Conservation (phyloP, 2,113 vertebrate genomes). For the Mugil cephalus region DNA sequence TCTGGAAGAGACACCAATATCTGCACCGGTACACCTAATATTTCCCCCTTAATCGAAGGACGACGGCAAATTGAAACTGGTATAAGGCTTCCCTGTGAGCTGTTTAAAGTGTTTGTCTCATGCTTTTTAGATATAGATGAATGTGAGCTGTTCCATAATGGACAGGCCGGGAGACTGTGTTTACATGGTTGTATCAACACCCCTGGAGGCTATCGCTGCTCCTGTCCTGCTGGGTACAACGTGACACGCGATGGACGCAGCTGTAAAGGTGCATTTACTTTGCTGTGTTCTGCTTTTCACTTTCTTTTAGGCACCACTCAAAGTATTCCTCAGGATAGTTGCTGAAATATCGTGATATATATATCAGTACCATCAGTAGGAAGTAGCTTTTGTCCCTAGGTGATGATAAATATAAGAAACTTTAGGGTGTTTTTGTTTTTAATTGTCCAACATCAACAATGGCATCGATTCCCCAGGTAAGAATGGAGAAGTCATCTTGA, state of each 20-base stretch:
- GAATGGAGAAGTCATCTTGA: background rate
- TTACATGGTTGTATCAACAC: slow-evolving; percentile 89
- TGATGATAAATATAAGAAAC: background rate
- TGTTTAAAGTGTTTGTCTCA: slow-evolving; percentile 30
- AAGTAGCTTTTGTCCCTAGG: background rate
- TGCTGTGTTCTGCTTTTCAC: background rate
- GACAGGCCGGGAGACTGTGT: slow-evolving; percentile 85
- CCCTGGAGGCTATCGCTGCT: slow-evolving; percentile 88
- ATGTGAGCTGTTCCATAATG: slow-evolving; percentile 89
- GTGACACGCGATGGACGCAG: slow-evolving; percentile 80
- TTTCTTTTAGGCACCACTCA: background rate
- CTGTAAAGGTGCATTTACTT: slow-evolving; percentile 84
- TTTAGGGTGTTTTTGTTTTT: background rate
- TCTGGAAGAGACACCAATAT: slow-evolving; percentile 77
- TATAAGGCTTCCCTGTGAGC: background rate
- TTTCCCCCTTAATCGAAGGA: background rate
- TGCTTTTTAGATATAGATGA: slow-evolving; percentile 89
- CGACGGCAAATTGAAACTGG: background rate
- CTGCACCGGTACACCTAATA: slow-evolving; percentile 85
- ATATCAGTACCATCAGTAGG: background rate
- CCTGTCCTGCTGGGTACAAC: slow-evolving; percentile 88
- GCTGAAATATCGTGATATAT: background rate
- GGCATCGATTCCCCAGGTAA: background rate
- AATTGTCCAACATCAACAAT: background rate
- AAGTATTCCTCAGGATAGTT: background rate